phyloP scores from a whole-genome alignment of 2,888 invertebrate species.

The Campoplex nolae region DNA sequence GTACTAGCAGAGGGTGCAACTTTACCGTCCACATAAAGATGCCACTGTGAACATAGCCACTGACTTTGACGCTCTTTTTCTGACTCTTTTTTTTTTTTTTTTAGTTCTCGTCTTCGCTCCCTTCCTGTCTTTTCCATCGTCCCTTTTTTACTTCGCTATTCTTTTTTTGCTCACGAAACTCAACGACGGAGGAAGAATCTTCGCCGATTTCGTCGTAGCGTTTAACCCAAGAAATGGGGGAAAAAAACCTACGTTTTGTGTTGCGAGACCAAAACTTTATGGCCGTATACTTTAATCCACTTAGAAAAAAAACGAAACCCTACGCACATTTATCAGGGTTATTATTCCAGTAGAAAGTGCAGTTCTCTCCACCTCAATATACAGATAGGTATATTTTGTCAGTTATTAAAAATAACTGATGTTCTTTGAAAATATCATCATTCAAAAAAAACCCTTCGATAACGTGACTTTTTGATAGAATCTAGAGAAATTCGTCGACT shows the following conservation, averaged over 20 bases:
- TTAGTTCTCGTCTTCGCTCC: neutral
- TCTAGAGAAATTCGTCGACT: neutral
- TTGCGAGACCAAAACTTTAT: constrained; percentile 52
- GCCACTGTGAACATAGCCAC: constrained; percentile 13
- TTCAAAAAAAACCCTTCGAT: neutral
- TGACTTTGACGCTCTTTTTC: constrained; percentile 38
- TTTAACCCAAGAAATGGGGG: constrained; percentile 17
- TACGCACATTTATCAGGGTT: constrained; percentile 47
- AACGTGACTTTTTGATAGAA: neutral
- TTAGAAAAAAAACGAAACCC: constrained; percentile 21
- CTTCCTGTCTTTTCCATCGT: neutral
- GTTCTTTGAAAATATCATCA: neutral
- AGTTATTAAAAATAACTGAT: constrained; percentile 2
- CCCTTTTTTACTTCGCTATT: constrained; percentile 1
- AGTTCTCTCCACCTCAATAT: neutral
- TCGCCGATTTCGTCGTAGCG: constrained; percentile 20
- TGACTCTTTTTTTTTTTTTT: neutral
- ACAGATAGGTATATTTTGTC: neutral
- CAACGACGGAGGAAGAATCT: constrained; percentile 3
- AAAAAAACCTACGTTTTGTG: constrained; percentile 30
- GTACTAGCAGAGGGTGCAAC: constrained; percentile 28
- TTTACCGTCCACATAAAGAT: constrained; percentile 47
- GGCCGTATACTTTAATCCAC: constrained; percentile 47
- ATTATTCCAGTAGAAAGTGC: constrained; percentile 40
- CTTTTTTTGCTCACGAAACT: neutral